These are phyloP conservation scores for Cantharis rustica DNA, from an alignment of 2,888 invertebrate genomes.

Conservation along the genomic window DNA sequence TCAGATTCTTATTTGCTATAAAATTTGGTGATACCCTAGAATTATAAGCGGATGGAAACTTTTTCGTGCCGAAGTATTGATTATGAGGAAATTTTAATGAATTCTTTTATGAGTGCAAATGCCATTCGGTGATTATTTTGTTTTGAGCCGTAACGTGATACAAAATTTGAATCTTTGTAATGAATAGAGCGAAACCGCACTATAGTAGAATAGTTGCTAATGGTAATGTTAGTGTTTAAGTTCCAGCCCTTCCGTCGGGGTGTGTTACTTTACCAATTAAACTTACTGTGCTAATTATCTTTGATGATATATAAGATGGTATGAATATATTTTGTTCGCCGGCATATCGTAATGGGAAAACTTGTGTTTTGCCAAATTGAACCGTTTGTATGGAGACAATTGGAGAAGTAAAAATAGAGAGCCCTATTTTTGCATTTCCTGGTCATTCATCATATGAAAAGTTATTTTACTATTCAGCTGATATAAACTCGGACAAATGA, in stretches of 20 bases:
- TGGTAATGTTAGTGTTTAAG: constrained; percentile 37
- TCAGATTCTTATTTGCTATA: neutral
- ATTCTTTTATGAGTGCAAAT: constrained; percentile 31
- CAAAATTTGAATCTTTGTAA: constrained; percentile 5
- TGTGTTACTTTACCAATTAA: constrained; percentile 40
- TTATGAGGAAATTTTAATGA: constrained; percentile 47
- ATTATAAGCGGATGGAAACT: neutral
- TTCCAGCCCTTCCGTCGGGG: constrained; percentile 40
- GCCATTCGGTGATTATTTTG: neutral
- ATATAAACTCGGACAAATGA: constrained; percentile 23
- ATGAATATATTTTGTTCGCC: neutral
- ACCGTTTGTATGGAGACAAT: neutral
- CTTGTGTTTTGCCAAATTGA: neutral
- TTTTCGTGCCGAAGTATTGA: neutral
- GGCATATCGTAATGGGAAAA: neutral
- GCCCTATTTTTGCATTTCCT: neutral
- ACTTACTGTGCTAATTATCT: constrained; percentile 33
- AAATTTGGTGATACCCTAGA: neutral
- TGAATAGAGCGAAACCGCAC: constrained; percentile 10
- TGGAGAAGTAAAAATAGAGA: neutral
- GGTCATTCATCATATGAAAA: neutral
- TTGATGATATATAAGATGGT: constrained; percentile 22
- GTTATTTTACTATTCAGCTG: constrained; percentile 8
- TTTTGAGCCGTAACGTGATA: neutral
- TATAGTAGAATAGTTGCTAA: constrained; percentile 37